Evolutionary conservation across 1,140 invertebrate species (phyloP), one percentile per base, ranked within the genome.

Genomic region (Atta texana): DNA sequence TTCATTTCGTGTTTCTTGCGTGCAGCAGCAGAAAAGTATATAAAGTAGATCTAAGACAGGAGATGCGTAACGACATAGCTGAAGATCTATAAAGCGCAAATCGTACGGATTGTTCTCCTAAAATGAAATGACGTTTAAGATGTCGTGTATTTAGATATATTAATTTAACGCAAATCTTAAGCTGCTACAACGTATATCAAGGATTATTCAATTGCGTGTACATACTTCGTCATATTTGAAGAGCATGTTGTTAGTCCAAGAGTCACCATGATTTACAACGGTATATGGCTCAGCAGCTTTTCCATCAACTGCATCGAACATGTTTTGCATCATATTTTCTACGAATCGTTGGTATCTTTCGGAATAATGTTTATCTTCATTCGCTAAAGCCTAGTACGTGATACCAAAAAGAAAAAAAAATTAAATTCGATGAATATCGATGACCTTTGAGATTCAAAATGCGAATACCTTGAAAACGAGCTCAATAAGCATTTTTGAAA

Each of bases 21-120:
- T 94, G 0, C 96, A 95, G 18, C 96, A 95, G 3, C 94, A 94
- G 89, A 95, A 96, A 4, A 97, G 90, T 85, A 96, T 95, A 86
- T 96, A 96, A 34, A 94, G 66, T 3, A 97, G 87, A 89, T 97
- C 96, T 0, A 94, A 85, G 0, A 94, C 91, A 1, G 96, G 94
- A 44, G 96, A 96, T 16, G 94, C 92, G n/a, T 93, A 93, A 59
- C 95, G 95, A 31, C 93, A 88, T 8, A 96, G 93, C 93, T 96
- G 96, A 88, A 95, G 96, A 85, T 96, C 96, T 51, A 96, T 57
- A 3, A 95, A 93, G 14, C 94, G 93, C 4, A 95, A 72, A 5
- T 93, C 92, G 24, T 90, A 53, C 4, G 71, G 81, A 44, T 53
- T 77, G 34, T 10, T 39, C 0, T 76, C n/a, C 89, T 16, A 39